phyloP scores from a whole-genome alignment of 1,140 invertebrate species.

The Sycophaga agraensis region DNA sequence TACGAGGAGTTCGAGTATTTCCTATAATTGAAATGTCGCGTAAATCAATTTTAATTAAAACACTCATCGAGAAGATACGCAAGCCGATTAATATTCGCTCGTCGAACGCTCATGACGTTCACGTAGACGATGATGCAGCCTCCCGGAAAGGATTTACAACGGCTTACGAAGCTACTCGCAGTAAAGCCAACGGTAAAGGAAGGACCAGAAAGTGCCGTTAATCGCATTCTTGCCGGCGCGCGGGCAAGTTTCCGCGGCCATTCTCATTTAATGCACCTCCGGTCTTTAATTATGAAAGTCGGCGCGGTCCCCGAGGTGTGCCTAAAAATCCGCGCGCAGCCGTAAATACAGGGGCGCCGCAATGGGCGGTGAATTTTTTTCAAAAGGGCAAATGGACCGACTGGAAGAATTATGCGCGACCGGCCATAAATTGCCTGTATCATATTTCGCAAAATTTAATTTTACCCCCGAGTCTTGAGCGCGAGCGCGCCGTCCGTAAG shows the following conservation, averaged over 20 bases:
- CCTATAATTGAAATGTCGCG: background rate
- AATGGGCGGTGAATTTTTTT: no score
- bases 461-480: slow-evolving; percentile 16
- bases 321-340: background rate
- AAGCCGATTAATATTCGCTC: background rate
- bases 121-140: no score
- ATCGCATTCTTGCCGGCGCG: no score
- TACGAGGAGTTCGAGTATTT: background rate
- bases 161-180: no score
- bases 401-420: slow-evolving; percentile 16
- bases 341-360: no score
- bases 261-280: background rate
- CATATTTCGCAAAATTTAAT: slow-evolving; percentile 27
- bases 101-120: no score
- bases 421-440: slow-evolving; percentile 18
- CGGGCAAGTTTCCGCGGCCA: background rate
- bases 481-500: background rate
- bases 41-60: background rate
- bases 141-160: no score
- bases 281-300: no score
- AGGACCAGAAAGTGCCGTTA: no score
- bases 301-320: no score
- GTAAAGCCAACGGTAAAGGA: no score
- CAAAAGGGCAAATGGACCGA: slow-evolving; percentile 14
- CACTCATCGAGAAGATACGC: background rate